Evolutionary conservation across 2,888 invertebrate species (phyloP).

Genomic region (Limnephilus rhombicus): DNA sequence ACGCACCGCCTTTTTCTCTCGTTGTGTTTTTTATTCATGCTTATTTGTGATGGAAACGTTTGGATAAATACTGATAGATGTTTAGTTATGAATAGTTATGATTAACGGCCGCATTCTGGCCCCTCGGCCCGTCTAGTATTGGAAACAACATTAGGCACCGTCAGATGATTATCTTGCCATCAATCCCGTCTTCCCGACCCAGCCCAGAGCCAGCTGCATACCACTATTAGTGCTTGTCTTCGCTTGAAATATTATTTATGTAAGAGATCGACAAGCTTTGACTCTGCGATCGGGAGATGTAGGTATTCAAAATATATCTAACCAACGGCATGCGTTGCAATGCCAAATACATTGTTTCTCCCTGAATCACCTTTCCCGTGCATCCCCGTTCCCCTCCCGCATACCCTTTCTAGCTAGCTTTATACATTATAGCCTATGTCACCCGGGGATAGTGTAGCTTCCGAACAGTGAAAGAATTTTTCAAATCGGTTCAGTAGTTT

Average conservation of each 20-base stretch:
- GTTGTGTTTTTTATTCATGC: slow-evolving; percentile 16
- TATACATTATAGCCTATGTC: too few species aligned
- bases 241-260: background rate
- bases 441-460: too few species aligned
- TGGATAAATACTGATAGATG: slow-evolving; percentile 61
- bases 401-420: too few species aligned
- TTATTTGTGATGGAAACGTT: slow-evolving; percentile 53
- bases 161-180: slow-evolving; percentile 14
- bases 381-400: too few species aligned
- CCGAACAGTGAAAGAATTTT: too few species aligned
- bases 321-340: too few species aligned
- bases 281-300: background rate
- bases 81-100: slow-evolving; percentile 64
- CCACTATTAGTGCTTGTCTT: background rate
- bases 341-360: too few species aligned
- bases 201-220: background rate
- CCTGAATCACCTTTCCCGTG: too few species aligned
- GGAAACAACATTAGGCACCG: slow-evolving; percentile 42
- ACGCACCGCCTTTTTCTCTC: slow-evolving; percentile 19
- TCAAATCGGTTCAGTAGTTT: too few species aligned
- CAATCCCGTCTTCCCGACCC: background rate
- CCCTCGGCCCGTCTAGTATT: slow-evolving; percentile 29
- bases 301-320: background rate
- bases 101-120: slow-evolving; percentile 57
- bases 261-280: background rate